Base-by-base conservation (phyloP, 2,113 vertebrate genomes). In the Pterocles gutturalis region DNA sequence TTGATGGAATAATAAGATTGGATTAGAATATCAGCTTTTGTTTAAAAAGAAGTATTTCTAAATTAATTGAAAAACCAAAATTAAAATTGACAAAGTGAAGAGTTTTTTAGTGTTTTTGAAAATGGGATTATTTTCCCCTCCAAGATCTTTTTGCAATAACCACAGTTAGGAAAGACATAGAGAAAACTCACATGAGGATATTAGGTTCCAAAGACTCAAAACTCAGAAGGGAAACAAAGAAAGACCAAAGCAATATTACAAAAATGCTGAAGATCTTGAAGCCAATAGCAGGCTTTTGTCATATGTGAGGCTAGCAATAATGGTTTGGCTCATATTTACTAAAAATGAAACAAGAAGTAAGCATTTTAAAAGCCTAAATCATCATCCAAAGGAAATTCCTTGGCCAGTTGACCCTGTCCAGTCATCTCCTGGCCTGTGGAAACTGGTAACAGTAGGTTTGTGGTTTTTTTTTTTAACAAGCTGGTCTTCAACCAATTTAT, bases 401-500 rank as follows among this genome's bases (percentile, higher is more conserved):
- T 72, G 78, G 87, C 45, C 36, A 46, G 26, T 25, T 91, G 61
- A 83, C 78, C 57, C 70, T 72, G 38, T 55, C 29, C 33, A 91
- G 31, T 60, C 55, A 54, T 67, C 61, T 51, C 46, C 45, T 83
- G 33, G 48, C 34, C 38, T 60, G 24, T 82, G 73, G 67, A 76
- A 95, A 60, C 24, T 82, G 65, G 77, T 79, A 87, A 51, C 17
- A 34, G 62, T 28, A 53, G 43, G 11, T 65, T 12, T 1, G 8
- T 38, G 8, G 38, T 38, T 38, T 38, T 38, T 38, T 16, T 51
- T 51, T 82, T 78, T 54, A 81, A 69, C 61, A 73, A 71, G 60
- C 49, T 69, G 24, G 45, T 95, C 78, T 83, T 87, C 84, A 91
- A 87, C 57, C 57, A 94, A 38, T 65, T 96, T 89, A 72, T 34